These are phyloP conservation scores for Craniophora ligustri DNA, from an alignment of 2,888 invertebrate genomes.

Conservation along the genomic window DNA sequence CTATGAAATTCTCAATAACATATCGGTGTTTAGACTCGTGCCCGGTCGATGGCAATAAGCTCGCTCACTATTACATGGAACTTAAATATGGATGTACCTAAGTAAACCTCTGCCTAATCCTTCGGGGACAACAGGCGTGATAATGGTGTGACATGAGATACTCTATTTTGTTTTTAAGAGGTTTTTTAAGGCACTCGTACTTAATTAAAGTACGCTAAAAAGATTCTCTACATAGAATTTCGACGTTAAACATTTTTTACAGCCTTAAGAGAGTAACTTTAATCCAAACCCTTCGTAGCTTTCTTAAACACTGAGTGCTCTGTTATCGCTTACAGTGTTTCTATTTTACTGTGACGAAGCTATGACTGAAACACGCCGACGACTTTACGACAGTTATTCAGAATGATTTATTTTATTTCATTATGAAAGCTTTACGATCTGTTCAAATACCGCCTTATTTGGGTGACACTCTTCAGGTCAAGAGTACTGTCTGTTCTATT, in stretches of 20 bases:
- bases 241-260: too few species aligned
- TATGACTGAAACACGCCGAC: constrained; percentile 4
- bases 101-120: too few species aligned
- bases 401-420: constrained; percentile 37
- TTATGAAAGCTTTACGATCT: constrained; percentile 23
- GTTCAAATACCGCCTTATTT: constrained; percentile 15
- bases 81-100: too few species aligned
- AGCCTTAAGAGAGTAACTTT: not conserved
- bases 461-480: constrained; percentile 5
- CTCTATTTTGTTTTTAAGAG: too few species aligned
- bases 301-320: constrained; percentile 13
- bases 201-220: not conserved
- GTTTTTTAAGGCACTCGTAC: too few species aligned
- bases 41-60: too few species aligned
- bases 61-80: too few species aligned
- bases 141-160: too few species aligned
- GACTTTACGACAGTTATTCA: constrained; percentile 22
- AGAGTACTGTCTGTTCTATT: constrained; percentile 17
- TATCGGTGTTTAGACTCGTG: too few species aligned
- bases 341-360: constrained; percentile 15
- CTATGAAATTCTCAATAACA: too few species aligned
- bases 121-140: too few species aligned
- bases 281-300: not conserved
- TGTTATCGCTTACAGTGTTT: constrained; percentile 11
- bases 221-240: too few species aligned